Percentiles rank a stretch among this genome's conserved stretches.
Conservation (phyloP, 2,888 invertebrate species). For the Cetonia aurata region DNA sequence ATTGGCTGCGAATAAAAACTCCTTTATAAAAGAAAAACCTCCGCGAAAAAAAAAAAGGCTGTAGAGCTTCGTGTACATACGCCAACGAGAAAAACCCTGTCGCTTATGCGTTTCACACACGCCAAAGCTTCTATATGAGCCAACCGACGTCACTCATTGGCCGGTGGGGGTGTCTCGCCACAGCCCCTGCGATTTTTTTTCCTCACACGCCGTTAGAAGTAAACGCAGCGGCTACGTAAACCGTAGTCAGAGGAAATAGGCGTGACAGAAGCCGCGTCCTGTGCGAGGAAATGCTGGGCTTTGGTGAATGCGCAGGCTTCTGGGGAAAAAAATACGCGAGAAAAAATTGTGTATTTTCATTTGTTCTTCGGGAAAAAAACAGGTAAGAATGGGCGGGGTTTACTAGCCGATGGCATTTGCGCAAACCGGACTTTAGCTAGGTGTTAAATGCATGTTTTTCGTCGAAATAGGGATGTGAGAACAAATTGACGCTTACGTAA, state of each 20-base stretch:
- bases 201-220: not conserved
- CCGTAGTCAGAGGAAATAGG: constrained; percentile 13
- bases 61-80: too few relatives aligned
- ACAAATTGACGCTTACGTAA: too few relatives aligned
- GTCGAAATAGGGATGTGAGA: not conserved
- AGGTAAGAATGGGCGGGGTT: constrained; percentile 3
- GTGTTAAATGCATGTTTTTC: not conserved
- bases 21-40: too few relatives aligned
- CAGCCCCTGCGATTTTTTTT: constrained; percentile 3
- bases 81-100: too few relatives aligned
- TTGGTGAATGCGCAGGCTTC: not conserved
- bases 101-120: too few relatives aligned
- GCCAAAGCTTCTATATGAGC: too few relatives aligned
- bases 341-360: constrained; percentile 30
- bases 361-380: constrained; percentile 18
- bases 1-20: too few relatives aligned
- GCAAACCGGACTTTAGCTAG: not conserved
- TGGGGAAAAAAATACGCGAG: constrained; percentile 4
- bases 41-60: too few relatives aligned
- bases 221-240: not conserved
- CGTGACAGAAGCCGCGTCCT: not conserved
- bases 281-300: not conserved
- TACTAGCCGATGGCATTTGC: not conserved
- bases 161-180: not conserved
- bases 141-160: too few relatives aligned